A percentile compares a stretch with the other conserved stretches of the same genome.
Evolutionary conservation across 2,888 invertebrate genomes (phyloP).

Genomic region (Panzeria rudis): DNA sequence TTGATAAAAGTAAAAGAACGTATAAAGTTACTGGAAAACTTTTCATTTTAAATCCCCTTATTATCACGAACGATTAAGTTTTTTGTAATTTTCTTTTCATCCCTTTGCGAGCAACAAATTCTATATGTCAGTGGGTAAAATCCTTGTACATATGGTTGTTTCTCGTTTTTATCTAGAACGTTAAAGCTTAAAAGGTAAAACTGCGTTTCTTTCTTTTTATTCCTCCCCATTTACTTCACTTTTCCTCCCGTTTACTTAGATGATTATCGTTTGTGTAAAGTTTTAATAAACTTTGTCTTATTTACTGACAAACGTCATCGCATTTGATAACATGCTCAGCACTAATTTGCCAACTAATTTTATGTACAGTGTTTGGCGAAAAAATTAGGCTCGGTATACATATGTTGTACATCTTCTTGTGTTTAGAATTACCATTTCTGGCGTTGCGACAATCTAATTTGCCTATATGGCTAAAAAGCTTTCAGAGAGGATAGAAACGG

Average conservation of each 20-base stretch:
- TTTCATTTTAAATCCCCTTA: slow-evolving; percentile 40
- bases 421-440: no score
- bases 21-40: background rate
- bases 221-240: background rate
- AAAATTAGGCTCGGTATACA: background rate
- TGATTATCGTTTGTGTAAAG: slow-evolving; percentile 30
- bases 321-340: slow-evolving; percentile 5
- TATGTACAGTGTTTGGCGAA: background rate
- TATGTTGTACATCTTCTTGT: no score
- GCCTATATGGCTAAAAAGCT: no score
- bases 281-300: slow-evolving; percentile 37
- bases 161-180: background rate
- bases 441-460: no score
- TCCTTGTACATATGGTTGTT: background rate
- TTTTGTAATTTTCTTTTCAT: slow-evolving; percentile 36
- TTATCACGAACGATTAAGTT: slow-evolving; percentile 57
- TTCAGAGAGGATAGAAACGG: no score
- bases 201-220: background rate
- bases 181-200: slow-evolving; percentile 24
- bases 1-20: slow-evolving; percentile 9
- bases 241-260: background rate
- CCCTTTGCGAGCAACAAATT: slow-evolving; percentile 23
- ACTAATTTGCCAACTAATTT: slow-evolving; percentile 6
- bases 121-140: background rate
- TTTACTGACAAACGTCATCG: slow-evolving; percentile 23